These are phyloP conservation scores for Limnephilus lunatus DNA, from an alignment of 2,888 invertebrate genomes.

Conservation along the genomic window DNA sequence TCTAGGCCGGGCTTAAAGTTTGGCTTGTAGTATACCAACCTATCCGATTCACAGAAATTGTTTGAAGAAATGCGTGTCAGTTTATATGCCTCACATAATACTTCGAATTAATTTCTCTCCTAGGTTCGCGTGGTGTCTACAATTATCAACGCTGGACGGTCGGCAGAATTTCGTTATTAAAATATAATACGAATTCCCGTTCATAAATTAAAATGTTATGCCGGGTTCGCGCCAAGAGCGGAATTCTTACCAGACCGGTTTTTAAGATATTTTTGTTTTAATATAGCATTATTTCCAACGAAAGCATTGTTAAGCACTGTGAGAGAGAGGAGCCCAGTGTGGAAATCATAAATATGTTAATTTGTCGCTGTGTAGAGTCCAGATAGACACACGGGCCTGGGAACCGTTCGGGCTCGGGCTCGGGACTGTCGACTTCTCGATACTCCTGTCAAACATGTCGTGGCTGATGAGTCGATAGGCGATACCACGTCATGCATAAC, in stretches of 20 bases:
- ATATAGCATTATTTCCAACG: conserved; percentile 42
- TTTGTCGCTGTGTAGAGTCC: conserved; percentile 21
- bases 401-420: neutral
- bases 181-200: conserved; percentile 20
- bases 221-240: conserved; percentile 30
- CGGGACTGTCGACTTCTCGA: conserved; percentile 14
- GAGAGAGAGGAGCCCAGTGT: conserved; percentile 31
- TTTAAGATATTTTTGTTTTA: conserved; percentile 39
- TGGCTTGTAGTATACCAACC: too few species aligned
- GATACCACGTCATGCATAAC: neutral
- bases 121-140: neutral
- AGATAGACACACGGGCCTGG: conserved; percentile 7
- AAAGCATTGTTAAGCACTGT: conserved; percentile 46
- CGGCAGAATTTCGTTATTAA: conserved; percentile 5
- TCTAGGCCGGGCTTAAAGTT: too few species aligned
- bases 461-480: neutral
- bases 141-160: neutral
- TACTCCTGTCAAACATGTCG: conserved; percentile 16
- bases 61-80: neutral
- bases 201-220: conserved; percentile 35
- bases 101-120: neutral
- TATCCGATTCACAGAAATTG: neutral
- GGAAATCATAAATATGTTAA: conserved; percentile 46
- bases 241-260: conserved; percentile 36
- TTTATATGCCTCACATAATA: neutral